Percentiles rank a stretch among this genome's conserved stretches.
These are phyloP conservation scores for Piscicola geometra DNA, from an alignment of 2,888 invertebrate genomes.

Conservation along the genomic window DNA sequence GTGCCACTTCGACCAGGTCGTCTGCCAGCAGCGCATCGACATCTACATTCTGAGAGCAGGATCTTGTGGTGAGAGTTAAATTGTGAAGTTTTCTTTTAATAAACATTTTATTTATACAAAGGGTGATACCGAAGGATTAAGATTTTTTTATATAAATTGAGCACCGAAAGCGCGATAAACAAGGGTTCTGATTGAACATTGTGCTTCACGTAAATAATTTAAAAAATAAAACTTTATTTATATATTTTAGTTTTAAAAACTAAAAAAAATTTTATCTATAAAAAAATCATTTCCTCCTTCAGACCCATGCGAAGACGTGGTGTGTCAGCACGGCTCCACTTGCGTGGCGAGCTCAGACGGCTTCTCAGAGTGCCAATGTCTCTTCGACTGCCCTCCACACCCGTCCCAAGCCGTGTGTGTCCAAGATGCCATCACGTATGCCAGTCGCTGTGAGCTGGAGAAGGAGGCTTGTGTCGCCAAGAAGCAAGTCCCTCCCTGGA, in stretches of 20 bases:
- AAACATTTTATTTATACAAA: no score
- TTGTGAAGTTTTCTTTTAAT: no score
- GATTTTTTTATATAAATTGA: no score
- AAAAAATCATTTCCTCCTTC: no score
- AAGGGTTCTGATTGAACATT: no score
- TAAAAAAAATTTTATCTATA: not conserved
- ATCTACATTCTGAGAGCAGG: not conserved
- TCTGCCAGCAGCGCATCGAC: not conserved
- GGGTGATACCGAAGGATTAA: no score
- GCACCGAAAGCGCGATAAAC: no score
- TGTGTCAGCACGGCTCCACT: slow-evolving; percentile 8
- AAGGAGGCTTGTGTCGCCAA: not conserved
- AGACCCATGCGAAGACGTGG: slow-evolving; percentile 20
- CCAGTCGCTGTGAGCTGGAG: not conserved
- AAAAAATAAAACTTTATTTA: no score
- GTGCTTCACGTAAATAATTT: no score
- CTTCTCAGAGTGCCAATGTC: not conserved
- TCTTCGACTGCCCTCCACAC: not conserved
- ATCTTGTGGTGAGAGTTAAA: slow-evolving; percentile 18
- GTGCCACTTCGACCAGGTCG: not conserved
- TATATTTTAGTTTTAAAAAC: not conserved
- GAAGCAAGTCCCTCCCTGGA: not conserved
- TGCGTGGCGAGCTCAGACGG: slow-evolving; percentile 12
- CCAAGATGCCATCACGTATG: slow-evolving; percentile 12
- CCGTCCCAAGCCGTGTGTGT: not conserved